Evolutionary conservation across 2,888 invertebrate genomes (phyloP).

Genomic region (Chloromyia formosa): DNA sequence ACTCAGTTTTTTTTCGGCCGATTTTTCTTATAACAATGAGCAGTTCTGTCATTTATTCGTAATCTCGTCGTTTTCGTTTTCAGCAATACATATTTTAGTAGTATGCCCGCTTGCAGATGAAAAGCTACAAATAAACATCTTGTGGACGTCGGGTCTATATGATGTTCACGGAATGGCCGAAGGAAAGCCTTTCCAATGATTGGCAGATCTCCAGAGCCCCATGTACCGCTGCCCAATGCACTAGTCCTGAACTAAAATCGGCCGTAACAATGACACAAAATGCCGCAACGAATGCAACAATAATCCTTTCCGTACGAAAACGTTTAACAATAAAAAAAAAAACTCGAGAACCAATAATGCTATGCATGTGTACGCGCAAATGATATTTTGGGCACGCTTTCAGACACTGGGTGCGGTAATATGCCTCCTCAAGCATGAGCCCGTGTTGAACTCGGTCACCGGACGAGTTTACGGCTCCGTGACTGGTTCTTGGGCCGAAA

Average conservation of each 20-base stretch:
- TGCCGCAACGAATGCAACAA: slow-evolving; percentile 81
- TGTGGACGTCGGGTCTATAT: slow-evolving; percentile 98
- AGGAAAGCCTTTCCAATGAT: slow-evolving; percentile 95
- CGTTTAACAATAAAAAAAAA: slow-evolving; percentile 74
- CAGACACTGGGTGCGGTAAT: no score
- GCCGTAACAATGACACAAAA: slow-evolving; percentile 93
- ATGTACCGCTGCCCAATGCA: slow-evolving; percentile 99
- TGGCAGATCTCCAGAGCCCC: slow-evolving; percentile 95
- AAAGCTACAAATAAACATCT: no score
- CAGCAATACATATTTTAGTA: no score
- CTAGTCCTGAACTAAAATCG: slow-evolving; percentile 95
- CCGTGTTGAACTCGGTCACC: no score
- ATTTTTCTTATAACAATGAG: no score
- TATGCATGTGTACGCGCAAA: slow-evolving; percentile 87
- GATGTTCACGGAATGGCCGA: slow-evolving; percentile 97
- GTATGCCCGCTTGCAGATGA: no score
- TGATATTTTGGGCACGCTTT: slow-evolving; percentile 90
- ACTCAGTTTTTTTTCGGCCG: no score
- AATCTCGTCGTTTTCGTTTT: no score
- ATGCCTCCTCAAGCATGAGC: no score
- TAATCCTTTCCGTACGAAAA: slow-evolving; percentile 75
- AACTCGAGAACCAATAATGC: slow-evolving; percentile 83
- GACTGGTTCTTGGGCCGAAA: no score
- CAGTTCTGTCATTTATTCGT: no score
- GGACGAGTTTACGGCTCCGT: no score